These are phyloP conservation scores for Lymantria dispar DNA, from an alignment of 2,888 invertebrate genomes.

Conservation along the genomic window DNA sequence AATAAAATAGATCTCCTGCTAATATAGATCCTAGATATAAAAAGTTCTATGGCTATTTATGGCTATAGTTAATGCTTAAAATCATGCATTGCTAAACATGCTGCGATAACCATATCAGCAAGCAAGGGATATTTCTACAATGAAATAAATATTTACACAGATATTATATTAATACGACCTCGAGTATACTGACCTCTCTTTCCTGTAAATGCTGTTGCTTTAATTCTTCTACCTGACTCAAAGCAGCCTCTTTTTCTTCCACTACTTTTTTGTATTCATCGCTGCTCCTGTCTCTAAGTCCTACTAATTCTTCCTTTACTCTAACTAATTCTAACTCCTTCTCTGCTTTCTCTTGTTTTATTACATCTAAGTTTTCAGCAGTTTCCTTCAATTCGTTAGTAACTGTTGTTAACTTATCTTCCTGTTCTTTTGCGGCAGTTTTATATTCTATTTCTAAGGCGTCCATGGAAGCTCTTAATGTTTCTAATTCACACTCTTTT, in stretches of 20 bases:
- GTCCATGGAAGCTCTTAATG: constrained; percentile 68
- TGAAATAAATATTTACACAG: not conserved
- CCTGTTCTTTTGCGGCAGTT: constrained; percentile 63
- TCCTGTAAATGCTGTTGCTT: constrained; percentile 60
- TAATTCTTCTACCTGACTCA: constrained; percentile 57
- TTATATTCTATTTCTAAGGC: constrained; percentile 71
- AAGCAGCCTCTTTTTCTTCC: constrained; percentile 62
- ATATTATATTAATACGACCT: too few species aligned
- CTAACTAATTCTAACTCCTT: constrained; percentile 58
- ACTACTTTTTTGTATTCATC: constrained; percentile 65
- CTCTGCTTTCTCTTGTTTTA: constrained; percentile 59
- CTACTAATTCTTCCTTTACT: constrained; percentile 61
- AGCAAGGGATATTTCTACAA: constrained; percentile 2
- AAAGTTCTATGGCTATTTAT: not conserved
- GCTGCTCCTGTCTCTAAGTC: constrained; percentile 29
- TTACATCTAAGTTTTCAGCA: constrained; percentile 54
- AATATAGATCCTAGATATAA: not conserved
- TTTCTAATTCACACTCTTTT: constrained; percentile 74
- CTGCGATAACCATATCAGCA: not conserved
- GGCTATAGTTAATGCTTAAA: not conserved
- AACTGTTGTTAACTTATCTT: constrained; percentile 59
- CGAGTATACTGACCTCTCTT: constrained; percentile 66
- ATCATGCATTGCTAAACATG: constrained; percentile 6
- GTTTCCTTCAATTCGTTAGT: constrained; percentile 65
- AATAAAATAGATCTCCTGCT: too few species aligned